A percentile compares a stretch with the other conserved stretches of the same genome.
Conservation (phyloP, 2,113 vertebrate species). For the Xenus cinereus region DNA sequence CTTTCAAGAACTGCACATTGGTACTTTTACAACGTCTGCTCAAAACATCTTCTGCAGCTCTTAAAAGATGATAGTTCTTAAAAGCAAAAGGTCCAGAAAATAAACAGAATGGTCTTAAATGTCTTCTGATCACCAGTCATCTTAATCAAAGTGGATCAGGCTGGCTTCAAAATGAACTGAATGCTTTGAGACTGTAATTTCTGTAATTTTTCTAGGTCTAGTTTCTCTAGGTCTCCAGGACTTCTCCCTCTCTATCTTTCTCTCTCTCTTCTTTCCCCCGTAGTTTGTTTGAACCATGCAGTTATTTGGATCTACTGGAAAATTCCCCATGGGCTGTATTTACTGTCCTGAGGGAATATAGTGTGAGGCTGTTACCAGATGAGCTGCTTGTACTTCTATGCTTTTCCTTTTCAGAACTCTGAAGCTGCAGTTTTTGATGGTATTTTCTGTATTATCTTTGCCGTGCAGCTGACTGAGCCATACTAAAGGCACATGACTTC, state of each 20-base stretch:
- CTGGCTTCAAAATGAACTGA: neutral
- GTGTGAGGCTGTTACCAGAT: neutral
- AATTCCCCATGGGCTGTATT: neutral
- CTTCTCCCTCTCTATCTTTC: neutral
- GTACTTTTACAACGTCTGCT: neutral
- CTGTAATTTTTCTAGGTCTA: neutral
- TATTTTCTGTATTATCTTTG: slow-evolving; percentile 37
- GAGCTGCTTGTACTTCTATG: neutral
- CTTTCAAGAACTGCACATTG: neutral
- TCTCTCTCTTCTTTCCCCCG: neutral
- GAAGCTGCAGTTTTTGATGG: neutral
- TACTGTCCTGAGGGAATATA: neutral
- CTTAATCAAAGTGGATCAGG: neutral
- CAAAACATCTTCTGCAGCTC: neutral
- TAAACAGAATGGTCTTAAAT: neutral
- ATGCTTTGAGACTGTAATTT: neutral
- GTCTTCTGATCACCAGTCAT: neutral
- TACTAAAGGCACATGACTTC: slow-evolving; percentile 3
- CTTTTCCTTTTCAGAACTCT: neutral
- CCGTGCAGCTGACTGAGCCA: neutral
- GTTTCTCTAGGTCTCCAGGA: neutral
- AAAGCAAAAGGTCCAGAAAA: neutral
- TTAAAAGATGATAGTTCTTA: neutral
- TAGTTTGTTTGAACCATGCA: neutral
- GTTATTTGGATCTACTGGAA: neutral